phyloP scores from a whole-genome alignment of 2,888 invertebrate species.

The Chalcosyrphus nemorum region DNA sequence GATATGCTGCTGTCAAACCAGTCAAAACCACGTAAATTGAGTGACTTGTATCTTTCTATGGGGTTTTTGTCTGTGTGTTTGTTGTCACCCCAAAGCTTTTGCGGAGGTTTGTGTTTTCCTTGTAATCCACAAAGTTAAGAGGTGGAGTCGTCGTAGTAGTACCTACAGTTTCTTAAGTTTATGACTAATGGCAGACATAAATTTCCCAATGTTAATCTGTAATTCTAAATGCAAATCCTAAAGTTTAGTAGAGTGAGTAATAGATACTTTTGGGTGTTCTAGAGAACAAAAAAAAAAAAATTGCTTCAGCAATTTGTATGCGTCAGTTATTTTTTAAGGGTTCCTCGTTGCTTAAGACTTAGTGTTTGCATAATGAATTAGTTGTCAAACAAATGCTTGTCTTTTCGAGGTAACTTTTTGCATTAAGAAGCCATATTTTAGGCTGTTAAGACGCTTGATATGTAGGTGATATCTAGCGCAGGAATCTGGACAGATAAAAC shows the following conservation, averaged over 20 bases:
- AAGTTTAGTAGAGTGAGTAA: slow-evolving; percentile 57
- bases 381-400: neutral
- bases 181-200: slow-evolving; percentile 67
- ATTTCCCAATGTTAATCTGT: slow-evolving; percentile 68
- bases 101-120: slow-evolving; percentile 12
- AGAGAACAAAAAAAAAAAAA: no score
- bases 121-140: slow-evolving; percentile 43
- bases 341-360: slow-evolving; percentile 15
- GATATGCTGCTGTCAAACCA: slow-evolving; percentile 54
- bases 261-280: slow-evolving; percentile 36
- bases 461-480: no score
- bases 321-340: slow-evolving; percentile 52
- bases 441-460: neutral
- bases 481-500: no score
- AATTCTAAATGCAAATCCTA: slow-evolving; percentile 66
- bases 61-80: slow-evolving; percentile 4
- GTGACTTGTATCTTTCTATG: slow-evolving; percentile 32
- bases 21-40: slow-evolving; percentile 31
- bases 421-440: neutral
- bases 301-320: slow-evolving; percentile 48
- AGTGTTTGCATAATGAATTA: slow-evolving; percentile 48
- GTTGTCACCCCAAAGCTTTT: slow-evolving; percentile 8
- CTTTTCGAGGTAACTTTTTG: neutral
- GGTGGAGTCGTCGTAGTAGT: neutral
- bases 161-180: slow-evolving; percentile 53